Evolutionary conservation across 2,888 invertebrate genomes (phyloP).

Genomic region (Oscheius sp.): DNA sequence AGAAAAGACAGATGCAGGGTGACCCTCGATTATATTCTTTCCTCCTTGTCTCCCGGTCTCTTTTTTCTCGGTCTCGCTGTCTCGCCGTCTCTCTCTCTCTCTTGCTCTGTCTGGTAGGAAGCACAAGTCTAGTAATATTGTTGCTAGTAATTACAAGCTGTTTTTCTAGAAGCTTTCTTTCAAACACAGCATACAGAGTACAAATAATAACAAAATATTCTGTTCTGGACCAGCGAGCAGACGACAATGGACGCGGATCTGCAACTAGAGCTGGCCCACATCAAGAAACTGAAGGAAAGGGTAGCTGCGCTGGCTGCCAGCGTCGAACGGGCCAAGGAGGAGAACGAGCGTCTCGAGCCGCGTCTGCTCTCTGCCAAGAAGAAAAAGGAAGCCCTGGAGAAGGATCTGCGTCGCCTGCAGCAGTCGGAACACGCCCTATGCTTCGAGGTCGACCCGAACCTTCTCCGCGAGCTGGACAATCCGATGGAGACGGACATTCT

Average conservation of each 20-base stretch:
- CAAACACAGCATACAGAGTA: no score
- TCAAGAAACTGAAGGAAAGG: constrained; percentile 11
- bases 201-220: no score
- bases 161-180: no score
- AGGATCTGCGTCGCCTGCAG: constrained; percentile 23
- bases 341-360: constrained; percentile 4
- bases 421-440: constrained; percentile 7
- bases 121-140: no score
- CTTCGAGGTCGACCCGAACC: constrained; percentile 12
- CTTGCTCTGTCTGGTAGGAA: no score
- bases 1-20: no score
- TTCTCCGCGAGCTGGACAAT: constrained; percentile 15
- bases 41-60: no score
- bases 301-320: constrained; percentile 8
- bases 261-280: constrained; percentile 8
- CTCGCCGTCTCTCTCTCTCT: no score
- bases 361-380: constrained; percentile 6
- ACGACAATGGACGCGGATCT: constrained; percentile 5
- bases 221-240: no score
- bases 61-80: no score
- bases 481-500: constrained; percentile 22
- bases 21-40: no score
- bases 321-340: background rate
- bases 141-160: no score
- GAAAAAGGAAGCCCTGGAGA: constrained; percentile 9